Evolutionary conservation across 2,888 invertebrate species (phyloP), one percentile per base, ranked within the genome.

Genomic region (Mesodorylaimus sp.): DNA sequence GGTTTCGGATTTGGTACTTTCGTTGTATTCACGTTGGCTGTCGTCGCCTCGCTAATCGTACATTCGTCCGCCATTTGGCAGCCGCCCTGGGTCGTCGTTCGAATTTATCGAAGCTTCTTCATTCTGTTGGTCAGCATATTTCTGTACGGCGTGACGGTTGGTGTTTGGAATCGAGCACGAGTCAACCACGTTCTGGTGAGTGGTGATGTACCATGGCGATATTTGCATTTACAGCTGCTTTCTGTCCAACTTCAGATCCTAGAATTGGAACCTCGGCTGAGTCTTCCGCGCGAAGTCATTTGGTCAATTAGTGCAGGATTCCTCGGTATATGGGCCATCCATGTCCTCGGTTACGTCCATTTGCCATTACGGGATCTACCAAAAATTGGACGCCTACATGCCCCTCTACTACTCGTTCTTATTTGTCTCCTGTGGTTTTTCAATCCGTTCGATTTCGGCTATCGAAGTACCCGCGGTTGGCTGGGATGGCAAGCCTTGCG

Each of bases 151-250:
- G 80, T 93, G 46, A 93, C 93, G 65, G 86, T 91, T 1, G 91
- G 91, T 66, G 91, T 91, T 3, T 93, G 93, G 93, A 74, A 91
- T 55, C 85, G 88, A 0, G 88, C 89, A 0, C 93, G 95, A 2
- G 93, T 95, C 16, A 93, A 93, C 72, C 93, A 95, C 66, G 93
- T 95, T 95, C n/a, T n/a, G n/a, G n/a, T n/a, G n/a, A n/a, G n/a
- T n/a, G n/a, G n/a, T n/a, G n/a, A n/a, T n/a, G n/a, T n/a, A n/a
- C n/a, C n/a, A n/a, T n/a, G n/a, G n/a, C n/a, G n/a, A n/a, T n/a
- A n/a, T n/a, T n/a, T n/a, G n/a, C n/a, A n/a, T n/a, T n/a, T n/a
- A n/a, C n/a, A n/a, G n/a, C n/a, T n/a, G n/a, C n/a, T n/a, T n/a
- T n/a, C n/a, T n/a, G n/a, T n/a, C n/a, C n/a, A n/a, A n/a, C n/a